Evolutionary conservation across 1,140 invertebrate species (phyloP).

Genomic region (Callitettix versicolor): DNA sequence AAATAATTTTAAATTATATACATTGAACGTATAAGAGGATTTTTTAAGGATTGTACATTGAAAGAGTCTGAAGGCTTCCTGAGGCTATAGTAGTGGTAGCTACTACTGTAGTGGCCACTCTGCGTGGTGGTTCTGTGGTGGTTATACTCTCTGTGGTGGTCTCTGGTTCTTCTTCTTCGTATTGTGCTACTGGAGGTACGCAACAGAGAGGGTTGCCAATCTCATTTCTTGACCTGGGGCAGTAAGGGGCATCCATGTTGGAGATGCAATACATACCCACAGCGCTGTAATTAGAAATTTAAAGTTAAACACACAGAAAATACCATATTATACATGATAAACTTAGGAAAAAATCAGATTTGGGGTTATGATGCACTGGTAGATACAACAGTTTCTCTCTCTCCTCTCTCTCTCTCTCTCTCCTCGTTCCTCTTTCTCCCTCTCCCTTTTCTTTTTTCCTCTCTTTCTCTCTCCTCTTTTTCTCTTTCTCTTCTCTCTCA

Average conservation of each 20-base stretch:
- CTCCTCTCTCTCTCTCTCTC: no score
- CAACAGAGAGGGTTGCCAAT: slow-evolving; percentile 56
- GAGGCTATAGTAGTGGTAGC: not conserved
- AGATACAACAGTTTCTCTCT: no score
- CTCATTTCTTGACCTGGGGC: slow-evolving; percentile 40
- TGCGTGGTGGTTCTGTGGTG: not conserved
- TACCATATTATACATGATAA: not conserved
- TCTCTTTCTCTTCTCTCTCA: not conserved
- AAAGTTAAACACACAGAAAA: not conserved
- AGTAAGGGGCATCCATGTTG: slow-evolving; percentile 50
- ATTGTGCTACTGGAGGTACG: slow-evolving; percentile 16
- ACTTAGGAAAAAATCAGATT: no score
- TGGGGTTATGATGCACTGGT: no score
- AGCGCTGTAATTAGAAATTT: slow-evolving; percentile 34
- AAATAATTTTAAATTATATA: not conserved
- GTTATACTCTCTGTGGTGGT: not conserved
- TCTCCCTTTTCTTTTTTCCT: no score
- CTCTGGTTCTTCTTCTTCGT: not conserved
- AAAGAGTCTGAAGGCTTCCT: not conserved
- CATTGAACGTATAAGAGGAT: not conserved
- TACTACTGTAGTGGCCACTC: not conserved
- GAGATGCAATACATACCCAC: slow-evolving; percentile 55
- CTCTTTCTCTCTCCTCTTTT: no score
- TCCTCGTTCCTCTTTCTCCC: no score
- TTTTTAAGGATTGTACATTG: no score